These are phyloP conservation scores for Paraplagusia blochii DNA, from an alignment of 2,113 vertebrate species.

Conservation along the genomic window DNA sequence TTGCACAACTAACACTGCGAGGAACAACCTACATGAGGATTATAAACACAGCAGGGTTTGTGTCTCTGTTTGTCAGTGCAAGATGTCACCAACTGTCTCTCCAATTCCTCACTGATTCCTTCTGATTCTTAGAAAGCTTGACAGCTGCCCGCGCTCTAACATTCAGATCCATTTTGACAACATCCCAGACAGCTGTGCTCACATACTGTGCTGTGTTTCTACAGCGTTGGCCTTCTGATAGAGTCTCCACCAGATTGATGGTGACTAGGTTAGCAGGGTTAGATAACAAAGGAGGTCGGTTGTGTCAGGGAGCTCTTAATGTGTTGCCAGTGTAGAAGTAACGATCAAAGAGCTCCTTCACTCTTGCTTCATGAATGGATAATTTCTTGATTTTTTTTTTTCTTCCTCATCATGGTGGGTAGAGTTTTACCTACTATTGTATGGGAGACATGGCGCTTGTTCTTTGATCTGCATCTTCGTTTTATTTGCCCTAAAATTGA, in stretches of 20 bases:
- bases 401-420: conserved; percentile 36
- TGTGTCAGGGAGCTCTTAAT: conserved; percentile 25
- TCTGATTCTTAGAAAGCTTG: conserved; percentile 28
- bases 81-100: neutral
- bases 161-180: conserved; percentile 9
- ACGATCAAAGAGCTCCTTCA: conserved; percentile 60
- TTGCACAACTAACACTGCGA: neutral
- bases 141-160: conserved; percentile 5
- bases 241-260: conserved; percentile 40
- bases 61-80: conserved; percentile 1
- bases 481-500: conserved; percentile 19
- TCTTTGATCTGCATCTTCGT: conserved; percentile 58
- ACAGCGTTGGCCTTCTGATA: conserved; percentile 42
- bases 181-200: conserved; percentile 35
- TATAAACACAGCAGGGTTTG: conserved; percentile 3
- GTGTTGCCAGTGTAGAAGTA: conserved; percentile 13
- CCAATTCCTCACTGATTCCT: neutral
- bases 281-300: conserved; percentile 52
- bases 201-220: conserved; percentile 49
- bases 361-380: conserved; percentile 38
- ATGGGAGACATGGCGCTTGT: conserved; percentile 15
- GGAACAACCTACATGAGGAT: neutral
- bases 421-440: conserved; percentile 50
- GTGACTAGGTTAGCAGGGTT: conserved; percentile 33
- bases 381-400: conserved; percentile 33